Conservation (phyloP, 2,888 invertebrate species). For the Erpobdella octoculata region DNA sequence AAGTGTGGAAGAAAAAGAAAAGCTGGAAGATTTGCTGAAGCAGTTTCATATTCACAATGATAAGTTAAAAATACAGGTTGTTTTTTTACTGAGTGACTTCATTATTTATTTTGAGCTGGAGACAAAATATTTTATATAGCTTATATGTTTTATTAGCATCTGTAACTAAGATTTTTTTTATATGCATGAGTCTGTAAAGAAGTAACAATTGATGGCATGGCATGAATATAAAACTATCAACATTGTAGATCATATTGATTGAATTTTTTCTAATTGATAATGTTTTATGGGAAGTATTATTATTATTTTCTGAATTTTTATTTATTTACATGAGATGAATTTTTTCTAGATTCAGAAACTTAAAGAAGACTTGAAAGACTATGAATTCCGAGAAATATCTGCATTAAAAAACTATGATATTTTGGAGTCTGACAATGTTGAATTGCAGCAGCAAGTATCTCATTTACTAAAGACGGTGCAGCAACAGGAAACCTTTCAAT, state of each 20-base stretch:
- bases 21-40: slow-evolving; percentile 5
- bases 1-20: not conserved
- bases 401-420: not conserved
- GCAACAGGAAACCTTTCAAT: not conserved
- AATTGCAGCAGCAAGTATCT: slow-evolving; percentile 6
- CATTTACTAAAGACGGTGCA: slow-evolving; percentile 16
- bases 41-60: not conserved
- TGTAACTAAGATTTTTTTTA: no score
- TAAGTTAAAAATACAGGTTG: not conserved
- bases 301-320: not conserved
- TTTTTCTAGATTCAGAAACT: not conserved
- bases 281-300: not conserved
- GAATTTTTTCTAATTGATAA: no score
- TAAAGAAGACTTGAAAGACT: not conserved
- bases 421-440: slow-evolving; percentile 7
- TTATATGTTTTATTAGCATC: no score
- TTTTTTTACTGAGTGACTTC: not conserved
- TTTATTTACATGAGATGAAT: not conserved
- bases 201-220: no score
- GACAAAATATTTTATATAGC: no score
- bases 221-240: no score
- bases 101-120: no score
- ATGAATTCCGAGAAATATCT: not conserved
- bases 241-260: not conserved
- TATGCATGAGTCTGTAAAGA: no score